Percentiles rank a stretch among this genome's conserved stretches.
Conservation (phyloP, 1,140 invertebrate species). For the silkworm (Bombyx mori) region DNA sequence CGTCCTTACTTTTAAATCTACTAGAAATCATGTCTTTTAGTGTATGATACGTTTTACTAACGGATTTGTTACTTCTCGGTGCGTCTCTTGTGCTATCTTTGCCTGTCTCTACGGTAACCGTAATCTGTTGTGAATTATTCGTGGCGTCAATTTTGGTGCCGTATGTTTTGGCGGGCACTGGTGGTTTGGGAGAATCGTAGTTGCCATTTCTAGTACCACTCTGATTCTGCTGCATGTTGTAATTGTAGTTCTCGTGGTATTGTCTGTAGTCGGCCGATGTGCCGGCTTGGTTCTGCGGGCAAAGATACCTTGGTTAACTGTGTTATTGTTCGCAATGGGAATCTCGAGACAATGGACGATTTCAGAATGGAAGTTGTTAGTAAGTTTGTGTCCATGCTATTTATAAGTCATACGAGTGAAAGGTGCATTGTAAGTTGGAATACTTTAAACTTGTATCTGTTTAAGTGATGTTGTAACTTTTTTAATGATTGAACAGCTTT, state of each 20-base stretch:
- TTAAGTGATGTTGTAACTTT: too few relatives aligned
- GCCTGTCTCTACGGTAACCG: constrained; percentile 67
- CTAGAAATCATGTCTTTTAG: constrained; percentile 89
- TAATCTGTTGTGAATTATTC: constrained; percentile 65
- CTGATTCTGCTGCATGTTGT: constrained; percentile 58
- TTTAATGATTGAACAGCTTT: too few relatives aligned
- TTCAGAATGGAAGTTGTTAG: constrained; percentile 19
- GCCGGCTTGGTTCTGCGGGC: constrained; percentile 53
- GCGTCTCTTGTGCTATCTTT: constrained; percentile 70
- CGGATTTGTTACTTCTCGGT: constrained; percentile 76
- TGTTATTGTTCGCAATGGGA: constrained; percentile 27
- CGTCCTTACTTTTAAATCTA: constrained; percentile 81
- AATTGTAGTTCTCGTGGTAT: constrained; percentile 61
- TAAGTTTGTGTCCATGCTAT: constrained; percentile 15
- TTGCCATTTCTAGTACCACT: constrained; percentile 42
- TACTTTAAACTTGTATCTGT: background rate
- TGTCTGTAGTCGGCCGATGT: constrained; percentile 59
- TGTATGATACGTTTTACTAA: constrained; percentile 84
- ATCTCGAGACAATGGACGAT: constrained; percentile 31
- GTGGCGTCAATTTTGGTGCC: constrained; percentile 43
- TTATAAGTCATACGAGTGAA: constrained; percentile 16
- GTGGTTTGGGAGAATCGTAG: constrained; percentile 61
- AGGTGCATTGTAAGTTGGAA: constrained; percentile 16
- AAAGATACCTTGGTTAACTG: constrained; percentile 15
- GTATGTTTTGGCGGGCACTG: constrained; percentile 59